These are phyloP conservation scores for Anastrepha obliqua DNA, from an alignment of 1,140 invertebrate species.

Conservation along the genomic window DNA sequence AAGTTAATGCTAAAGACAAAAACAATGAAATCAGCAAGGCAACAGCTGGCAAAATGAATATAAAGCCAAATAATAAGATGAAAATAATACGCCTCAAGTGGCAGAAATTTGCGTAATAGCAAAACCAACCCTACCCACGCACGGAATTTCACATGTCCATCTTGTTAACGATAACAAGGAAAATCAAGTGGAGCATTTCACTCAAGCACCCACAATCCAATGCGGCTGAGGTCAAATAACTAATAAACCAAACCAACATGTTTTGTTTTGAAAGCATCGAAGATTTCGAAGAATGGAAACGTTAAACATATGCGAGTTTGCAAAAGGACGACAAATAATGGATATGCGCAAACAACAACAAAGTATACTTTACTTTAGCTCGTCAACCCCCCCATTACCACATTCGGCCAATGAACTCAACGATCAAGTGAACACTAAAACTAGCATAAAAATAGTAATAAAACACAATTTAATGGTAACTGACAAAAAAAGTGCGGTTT, in stretches of 20 bases:
- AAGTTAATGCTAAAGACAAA: neutral
- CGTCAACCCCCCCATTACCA: neutral
- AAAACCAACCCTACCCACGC: neutral
- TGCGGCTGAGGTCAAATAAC: conserved; percentile 29
- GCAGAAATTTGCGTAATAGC: neutral
- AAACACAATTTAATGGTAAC: neutral
- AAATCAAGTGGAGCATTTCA: neutral
- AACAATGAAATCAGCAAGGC: neutral
- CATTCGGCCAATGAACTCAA: neutral
- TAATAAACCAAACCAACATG: conserved; percentile 8
- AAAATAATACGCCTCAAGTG: conserved; percentile 15
- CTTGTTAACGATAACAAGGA: conserved; percentile 28
- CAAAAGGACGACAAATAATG: neutral
- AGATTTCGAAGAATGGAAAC: neutral
- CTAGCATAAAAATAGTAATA: conserved; percentile 9
- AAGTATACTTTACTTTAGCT: neutral
- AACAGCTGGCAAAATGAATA: neutral
- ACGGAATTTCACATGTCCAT: neutral
- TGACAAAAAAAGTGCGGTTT: neutral
- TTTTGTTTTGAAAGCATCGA: neutral
- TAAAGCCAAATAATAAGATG: neutral
- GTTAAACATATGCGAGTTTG: neutral
- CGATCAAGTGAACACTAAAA: conserved; percentile 1
- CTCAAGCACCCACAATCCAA: neutral
- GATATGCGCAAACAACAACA: neutral